Base-by-base conservation (phyloP, 2,113 vertebrate species). In the Pluvialis apricaria region DNA sequence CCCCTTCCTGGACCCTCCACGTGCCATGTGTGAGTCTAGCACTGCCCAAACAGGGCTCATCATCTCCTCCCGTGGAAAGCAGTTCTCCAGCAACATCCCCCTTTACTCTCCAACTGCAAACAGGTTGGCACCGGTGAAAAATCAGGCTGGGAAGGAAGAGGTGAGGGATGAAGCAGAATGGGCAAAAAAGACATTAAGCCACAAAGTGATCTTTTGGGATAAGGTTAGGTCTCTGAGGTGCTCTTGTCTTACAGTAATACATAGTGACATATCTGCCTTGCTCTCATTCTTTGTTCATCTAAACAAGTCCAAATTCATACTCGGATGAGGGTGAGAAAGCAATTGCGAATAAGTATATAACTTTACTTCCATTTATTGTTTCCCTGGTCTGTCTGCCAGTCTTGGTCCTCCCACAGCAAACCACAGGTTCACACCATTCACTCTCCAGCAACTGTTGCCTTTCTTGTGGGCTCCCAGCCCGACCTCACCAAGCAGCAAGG, bases 1-100 rank as follows among this genome's bases (percentile, higher is more conserved):
- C 25, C 32, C 31, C 61, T 71, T 36, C 66, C 36, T 52, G 22
- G 20, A 28, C 22, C 34, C 8, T 76, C 29, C 47, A n/a, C 0
- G 1, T 5, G 3, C 15, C 2, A 0, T 6, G 15, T 42, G 15
- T 60, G 25, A 79, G 21, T 10, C 45, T 61, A 66, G 20, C n/a
- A n/a, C 29, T 57, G 68, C 15, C 1, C 0, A 68, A 58, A 42
- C 16, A 42, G n/a, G 22, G 22, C 15, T 88, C 8, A 18, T 22
- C 32, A 17, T 60, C 52, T 71, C 36, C 18, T 52, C 29, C 34
- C n/a, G 13, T 0, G 0, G 40, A 70, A 7, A 58, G 31, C 26
- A 32, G 52, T 22, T n/a, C 31, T 76, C 16, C 54, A 68, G 65
- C 25, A 55, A 40, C 10, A 28, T 29, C 22, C 11, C 15, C 6